These are phyloP conservation scores for Aricia artaxerxes DNA, from an alignment of 2,888 invertebrate species.

Conservation along the genomic window DNA sequence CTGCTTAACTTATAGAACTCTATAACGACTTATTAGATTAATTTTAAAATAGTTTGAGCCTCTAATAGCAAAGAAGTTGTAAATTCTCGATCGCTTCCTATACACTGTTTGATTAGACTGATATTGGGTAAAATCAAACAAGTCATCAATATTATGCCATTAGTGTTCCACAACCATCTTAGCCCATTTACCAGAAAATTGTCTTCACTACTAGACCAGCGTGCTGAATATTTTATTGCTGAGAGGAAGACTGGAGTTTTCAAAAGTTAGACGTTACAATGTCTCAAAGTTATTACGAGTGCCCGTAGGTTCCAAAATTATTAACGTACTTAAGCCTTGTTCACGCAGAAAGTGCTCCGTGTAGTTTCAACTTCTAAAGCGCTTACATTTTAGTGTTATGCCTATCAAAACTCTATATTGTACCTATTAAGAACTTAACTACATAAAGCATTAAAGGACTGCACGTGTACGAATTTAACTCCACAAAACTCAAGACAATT, in stretches of 20 bases:
- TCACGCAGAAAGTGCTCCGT: slow-evolving; percentile 25
- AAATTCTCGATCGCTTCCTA: no score
- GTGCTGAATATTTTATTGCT: slow-evolving; percentile 16
- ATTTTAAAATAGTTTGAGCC: no score
- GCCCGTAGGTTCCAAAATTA: slow-evolving; percentile 27
- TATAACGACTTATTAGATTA: background rate
- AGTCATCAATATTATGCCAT: background rate
- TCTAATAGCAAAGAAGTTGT: no score
- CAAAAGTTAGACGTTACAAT: slow-evolving; percentile 22
- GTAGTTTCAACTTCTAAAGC: slow-evolving; percentile 23
- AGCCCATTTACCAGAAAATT: background rate
- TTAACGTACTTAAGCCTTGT: slow-evolving; percentile 12
- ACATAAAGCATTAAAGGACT: background rate
- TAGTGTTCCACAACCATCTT: background rate
- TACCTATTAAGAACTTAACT: background rate
- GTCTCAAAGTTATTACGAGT: slow-evolving; percentile 28
- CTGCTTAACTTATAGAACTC: background rate
- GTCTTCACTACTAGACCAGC: background rate
- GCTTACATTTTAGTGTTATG: slow-evolving; percentile 18
- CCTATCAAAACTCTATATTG: slow-evolving; percentile 5
- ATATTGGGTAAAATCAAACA: background rate
- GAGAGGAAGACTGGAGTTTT: slow-evolving; percentile 9
- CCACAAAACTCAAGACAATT: background rate
- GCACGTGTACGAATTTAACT: background rate
- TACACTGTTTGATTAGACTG: no score